Base-by-base conservation (phyloP, 1,140 invertebrate genomes). In the Lepidostoma basale region DNA sequence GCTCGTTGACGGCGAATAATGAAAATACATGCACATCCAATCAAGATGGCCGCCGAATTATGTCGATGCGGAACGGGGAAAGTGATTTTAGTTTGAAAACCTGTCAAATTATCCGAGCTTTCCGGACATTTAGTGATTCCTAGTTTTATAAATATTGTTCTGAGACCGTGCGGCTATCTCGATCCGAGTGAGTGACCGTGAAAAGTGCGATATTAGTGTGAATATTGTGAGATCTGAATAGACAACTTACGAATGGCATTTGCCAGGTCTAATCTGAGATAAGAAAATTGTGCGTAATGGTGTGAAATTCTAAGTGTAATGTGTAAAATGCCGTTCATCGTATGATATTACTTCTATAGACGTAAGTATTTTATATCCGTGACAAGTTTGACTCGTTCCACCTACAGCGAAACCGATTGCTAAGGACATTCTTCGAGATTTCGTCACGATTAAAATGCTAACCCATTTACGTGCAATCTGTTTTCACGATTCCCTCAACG, bases 31-130 rank as follows among this genome's bases (percentile, higher is more conserved):
- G 64, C 64, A 66, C 52, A 58, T 54, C 62, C 47, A 56, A 65
- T 66, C 64, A 66, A 66, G 64, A 66, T 66, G 64, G 64, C 64
- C 64, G 64, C 54, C 64, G 54, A 66, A 66, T 66, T 66, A 66
- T 66, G 64, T 66, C 64, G 64, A 66, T 66, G 64, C 64, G 64
- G 64, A 58, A 44, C 64, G 64, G 64, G 64, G 64, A 66, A 56
- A 66, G 64, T 59, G 64, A 28, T 20, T 59, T 44, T 45, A 39
- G 64, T 47, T 47, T 66, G 64, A 66, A 66, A 66, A 59, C 23
- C 62, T 65, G 62, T 65, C 62, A 65, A 65, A 65, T 54, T 39
- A 52, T 54, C 28, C 62, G 60, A 63, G 26, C 62, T 54, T 52
- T 65, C 45, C 45, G 45, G 22, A 54, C 16, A 45, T 54, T 54